These are phyloP conservation scores for Piprites chloris DNA, from an alignment of 2,113 vertebrate species.

Conservation along the genomic window DNA sequence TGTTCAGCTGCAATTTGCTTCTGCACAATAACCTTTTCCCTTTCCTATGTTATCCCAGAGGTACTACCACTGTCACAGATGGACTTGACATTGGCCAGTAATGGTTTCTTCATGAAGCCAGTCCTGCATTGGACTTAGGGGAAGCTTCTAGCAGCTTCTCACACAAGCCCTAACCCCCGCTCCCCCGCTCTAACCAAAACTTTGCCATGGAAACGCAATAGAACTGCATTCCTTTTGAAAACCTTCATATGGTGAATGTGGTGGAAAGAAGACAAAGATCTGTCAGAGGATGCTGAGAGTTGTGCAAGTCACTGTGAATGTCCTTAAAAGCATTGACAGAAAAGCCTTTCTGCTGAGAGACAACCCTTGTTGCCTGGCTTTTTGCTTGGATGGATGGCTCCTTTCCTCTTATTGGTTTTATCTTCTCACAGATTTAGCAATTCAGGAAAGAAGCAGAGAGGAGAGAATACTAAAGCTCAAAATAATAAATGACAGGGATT, in stretches of 20 bases:
- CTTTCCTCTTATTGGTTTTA: background rate
- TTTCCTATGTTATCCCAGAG: background rate
- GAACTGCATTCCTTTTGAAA: background rate
- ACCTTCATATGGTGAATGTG: background rate
- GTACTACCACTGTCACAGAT: rapidly evolving
- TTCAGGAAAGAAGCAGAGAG: background rate
- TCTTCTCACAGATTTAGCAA: background rate
- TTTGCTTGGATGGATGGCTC: background rate
- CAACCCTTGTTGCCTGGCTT: background rate
- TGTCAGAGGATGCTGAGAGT: background rate
- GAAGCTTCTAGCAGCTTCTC: background rate
- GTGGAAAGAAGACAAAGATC: background rate
- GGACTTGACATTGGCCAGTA: background rate
- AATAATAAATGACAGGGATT: background rate
- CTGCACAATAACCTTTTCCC: background rate
- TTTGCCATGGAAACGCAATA: background rate
- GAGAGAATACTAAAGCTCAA: background rate
- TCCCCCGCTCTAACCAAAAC: background rate
- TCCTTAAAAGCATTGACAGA: background rate
- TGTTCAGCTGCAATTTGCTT: background rate
- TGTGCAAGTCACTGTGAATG: background rate
- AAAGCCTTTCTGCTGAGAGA: background rate
- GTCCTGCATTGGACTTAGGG: background rate
- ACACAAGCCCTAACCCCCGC: background rate
- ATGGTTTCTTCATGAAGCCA: too few species aligned